A percentile compares a stretch with the other conserved stretches of the same genome.
Evolutionary conservation across 2,888 invertebrate species (phyloP).

Genomic region (Zootermopsis nevadensis): DNA sequence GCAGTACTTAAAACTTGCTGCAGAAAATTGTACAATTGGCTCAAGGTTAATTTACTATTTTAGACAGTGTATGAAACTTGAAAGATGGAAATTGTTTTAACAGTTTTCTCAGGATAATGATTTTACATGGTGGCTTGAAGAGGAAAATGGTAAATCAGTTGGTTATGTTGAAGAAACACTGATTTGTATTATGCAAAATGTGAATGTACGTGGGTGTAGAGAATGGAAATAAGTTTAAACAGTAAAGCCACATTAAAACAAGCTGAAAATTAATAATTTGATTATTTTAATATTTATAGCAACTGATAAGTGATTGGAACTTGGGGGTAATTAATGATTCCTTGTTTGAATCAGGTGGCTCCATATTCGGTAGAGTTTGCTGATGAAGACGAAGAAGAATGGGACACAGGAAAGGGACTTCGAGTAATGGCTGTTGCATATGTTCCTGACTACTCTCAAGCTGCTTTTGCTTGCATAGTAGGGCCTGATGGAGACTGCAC

Average conservation of each 20-base stretch:
- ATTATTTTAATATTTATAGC: too few relatives aligned
- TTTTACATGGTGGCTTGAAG: too few relatives aligned
- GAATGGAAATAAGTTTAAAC: too few relatives aligned
- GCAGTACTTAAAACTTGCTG: conserved; percentile 86
- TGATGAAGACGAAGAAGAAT: conserved; percentile 92
- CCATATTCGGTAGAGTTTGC: conserved; percentile 80
- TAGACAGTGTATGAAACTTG: too few relatives aligned
- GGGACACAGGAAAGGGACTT: conserved; percentile 86
- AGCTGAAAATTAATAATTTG: too few relatives aligned
- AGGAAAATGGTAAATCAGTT: too few relatives aligned
- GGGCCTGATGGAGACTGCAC: conserved; percentile 92
- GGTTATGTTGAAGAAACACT: too few relatives aligned
- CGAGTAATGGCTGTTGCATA: conserved; percentile 90
- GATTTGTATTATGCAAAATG: too few relatives aligned
- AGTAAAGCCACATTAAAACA: too few relatives aligned
- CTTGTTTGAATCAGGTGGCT: conserved; percentile 67
- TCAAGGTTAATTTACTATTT: conserved; percentile 69
- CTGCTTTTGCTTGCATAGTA: conserved; percentile 89
- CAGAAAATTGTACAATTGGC: conserved; percentile 88
- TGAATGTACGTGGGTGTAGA: too few relatives aligned
- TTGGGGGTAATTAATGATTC: conserved; percentile 1
- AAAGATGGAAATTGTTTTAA: too few relatives aligned
- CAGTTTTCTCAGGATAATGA: too few relatives aligned
- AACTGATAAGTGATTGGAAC: not conserved
- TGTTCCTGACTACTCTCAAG: conserved; percentile 84